Conservation (phyloP, 1,140 invertebrate species). For the Eciton burchellii region DNA sequence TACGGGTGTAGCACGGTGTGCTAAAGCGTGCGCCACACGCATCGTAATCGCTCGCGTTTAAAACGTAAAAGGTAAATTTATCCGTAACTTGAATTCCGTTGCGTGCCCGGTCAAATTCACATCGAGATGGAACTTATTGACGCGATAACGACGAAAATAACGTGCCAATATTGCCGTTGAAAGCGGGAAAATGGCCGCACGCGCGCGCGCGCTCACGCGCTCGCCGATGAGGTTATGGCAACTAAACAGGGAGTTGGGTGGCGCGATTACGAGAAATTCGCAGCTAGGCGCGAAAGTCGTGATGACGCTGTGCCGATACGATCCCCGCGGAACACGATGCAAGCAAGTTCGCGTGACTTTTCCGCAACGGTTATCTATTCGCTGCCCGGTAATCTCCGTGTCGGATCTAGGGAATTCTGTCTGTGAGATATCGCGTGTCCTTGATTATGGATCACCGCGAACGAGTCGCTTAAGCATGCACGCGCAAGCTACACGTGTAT, state of each 20-base stretch:
- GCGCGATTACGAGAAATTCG: slow-evolving; percentile 16
- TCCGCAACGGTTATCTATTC: slow-evolving; percentile 77
- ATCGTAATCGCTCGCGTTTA: no score
- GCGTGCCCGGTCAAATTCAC: no score
- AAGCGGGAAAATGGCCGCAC: no score
- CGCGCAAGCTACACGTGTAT: background rate
- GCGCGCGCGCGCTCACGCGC: no score
- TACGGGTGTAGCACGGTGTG: no score
- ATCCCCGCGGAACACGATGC: background rate
- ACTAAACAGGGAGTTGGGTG: background rate
- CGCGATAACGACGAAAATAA: background rate
- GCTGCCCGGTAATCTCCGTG: slow-evolving; percentile 73
- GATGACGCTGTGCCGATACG: slow-evolving; percentile 29
- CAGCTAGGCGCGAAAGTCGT: slow-evolving; percentile 23
- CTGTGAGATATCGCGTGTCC: slow-evolving; percentile 81
- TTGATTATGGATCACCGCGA: slow-evolving; percentile 80
- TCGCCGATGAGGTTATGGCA: background rate
- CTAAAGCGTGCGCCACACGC: no score
- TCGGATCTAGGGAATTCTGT: slow-evolving; percentile 75
- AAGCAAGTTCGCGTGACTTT: slow-evolving; percentile 80
- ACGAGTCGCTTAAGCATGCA: slow-evolving; percentile 13
- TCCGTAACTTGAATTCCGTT: no score
- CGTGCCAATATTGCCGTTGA: background rate
- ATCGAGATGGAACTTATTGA: no score
- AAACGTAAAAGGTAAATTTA: no score